Evolutionary conservation across 2,113 vertebrate genomes (phyloP), one percentile per base, ranked within the genome.

Genomic region (Heterocephalus glaber): DNA sequence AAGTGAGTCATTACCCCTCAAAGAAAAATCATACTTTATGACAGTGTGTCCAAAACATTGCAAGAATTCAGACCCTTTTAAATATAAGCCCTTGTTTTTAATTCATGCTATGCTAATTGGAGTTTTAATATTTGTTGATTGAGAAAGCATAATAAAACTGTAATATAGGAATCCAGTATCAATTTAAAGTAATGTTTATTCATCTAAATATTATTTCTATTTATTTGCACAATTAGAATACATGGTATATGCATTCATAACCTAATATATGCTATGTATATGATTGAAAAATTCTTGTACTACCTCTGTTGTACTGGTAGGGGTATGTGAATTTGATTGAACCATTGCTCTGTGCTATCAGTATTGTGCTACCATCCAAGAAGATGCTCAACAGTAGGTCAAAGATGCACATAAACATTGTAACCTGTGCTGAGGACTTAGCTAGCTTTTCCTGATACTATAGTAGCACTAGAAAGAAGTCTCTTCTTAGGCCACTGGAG

Each of bases 1-100:
- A 94, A 94, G 6, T 95, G 63, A 84, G 35, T 89, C 12, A 52
- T 16, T 68, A 86, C 0, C 22, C 19, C 35, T 86, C 70, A 90
- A 77, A 94, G 89, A 95, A 96, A 82, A 97, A 70, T 49, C 35
- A 41, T 66, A 26, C 24, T 84, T 19, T 81, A 84, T 7, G 65
- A 35, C 35, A 77, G 26, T 52, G n/a, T 95, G 49, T 87, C 26
- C 26, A 20, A 96, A 87, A 54, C 26, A 76, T 85, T 92, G 84
- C 1, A 63, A 91, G 10, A 93, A 77, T 72, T 74, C 87, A 41
- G 7, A 70, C 1, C 0, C 9, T 44, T 94, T 88, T 56, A 41
- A 86, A 47, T 68, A 68, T n/a, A 68, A 82, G 70, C 7, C 44
- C 79, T 66, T 84, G 35, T 77, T 72, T 24, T 35, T 56, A 56